These are phyloP conservation scores for Rhagium mordax DNA, from an alignment of 2,888 invertebrate species.

Conservation along the genomic window DNA sequence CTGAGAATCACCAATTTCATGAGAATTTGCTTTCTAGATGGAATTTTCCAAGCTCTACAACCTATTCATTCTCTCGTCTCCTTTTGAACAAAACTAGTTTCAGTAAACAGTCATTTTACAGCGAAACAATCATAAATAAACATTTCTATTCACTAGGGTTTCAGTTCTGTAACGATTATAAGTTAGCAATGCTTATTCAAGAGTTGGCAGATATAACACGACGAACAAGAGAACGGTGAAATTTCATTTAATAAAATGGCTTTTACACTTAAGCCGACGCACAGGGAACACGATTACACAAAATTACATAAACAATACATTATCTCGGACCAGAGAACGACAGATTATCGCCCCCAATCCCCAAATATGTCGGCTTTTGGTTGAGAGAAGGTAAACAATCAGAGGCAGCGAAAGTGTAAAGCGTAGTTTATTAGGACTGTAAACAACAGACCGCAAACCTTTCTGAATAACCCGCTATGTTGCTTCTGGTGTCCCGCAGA, in stretches of 20 bases:
- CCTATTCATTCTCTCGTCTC: no score
- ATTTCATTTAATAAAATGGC: background rate
- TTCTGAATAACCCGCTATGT: constrained; percentile 29
- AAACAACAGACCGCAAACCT: constrained; percentile 32
- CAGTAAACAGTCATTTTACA: no score
- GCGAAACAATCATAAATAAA: no score
- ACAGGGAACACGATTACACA: background rate
- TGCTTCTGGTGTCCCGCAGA: constrained; percentile 22
- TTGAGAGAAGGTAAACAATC: constrained; percentile 20
- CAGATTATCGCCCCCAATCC: constrained; percentile 1
- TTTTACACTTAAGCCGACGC: background rate
- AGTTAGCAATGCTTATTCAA: no score
- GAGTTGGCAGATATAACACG: background rate
- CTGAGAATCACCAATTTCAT: no score
- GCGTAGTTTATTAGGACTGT: constrained; percentile 35
- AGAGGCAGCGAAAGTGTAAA: constrained; percentile 29
- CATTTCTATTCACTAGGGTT: no score
- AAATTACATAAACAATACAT: background rate
- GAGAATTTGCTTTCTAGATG: no score
- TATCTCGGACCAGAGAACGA: background rate
- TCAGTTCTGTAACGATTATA: no score
- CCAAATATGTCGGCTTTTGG: constrained; percentile 19
- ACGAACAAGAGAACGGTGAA: background rate
- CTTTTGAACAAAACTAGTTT: no score
- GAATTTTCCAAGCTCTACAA: no score